A percentile compares a stretch with the other conserved stretches of the same genome.
Evolutionary conservation across 2,797 vertebrate species (phyloP).

Genomic region (Danio choprae): DNA sequence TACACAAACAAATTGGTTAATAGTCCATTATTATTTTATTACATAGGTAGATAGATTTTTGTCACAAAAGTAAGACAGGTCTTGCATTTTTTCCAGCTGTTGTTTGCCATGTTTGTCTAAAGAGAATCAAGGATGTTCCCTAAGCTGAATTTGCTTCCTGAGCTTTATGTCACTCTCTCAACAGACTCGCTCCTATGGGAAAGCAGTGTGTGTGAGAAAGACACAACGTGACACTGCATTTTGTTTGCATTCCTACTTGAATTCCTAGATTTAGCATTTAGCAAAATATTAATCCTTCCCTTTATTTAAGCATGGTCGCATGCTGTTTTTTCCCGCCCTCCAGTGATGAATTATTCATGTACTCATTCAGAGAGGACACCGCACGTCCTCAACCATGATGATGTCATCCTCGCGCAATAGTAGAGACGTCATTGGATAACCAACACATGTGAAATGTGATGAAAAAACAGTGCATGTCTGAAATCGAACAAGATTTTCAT

Average conservation of each 20-base stretch:
- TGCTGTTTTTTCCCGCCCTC: slow-evolving; percentile 53
- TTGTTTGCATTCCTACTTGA: neutral
- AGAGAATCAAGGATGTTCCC: slow-evolving; percentile 12
- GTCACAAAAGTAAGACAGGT: neutral
- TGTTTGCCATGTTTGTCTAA: slow-evolving; percentile 8
- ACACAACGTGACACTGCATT: neutral
- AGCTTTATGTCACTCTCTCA: slow-evolving; percentile 5
- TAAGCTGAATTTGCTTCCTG: slow-evolving; percentile 1
- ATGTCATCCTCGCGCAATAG: slow-evolving; percentile 63
- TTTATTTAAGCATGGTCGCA: slow-evolving; percentile 12
- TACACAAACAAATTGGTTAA: neutral
- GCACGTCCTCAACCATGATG: slow-evolving; percentile 33
- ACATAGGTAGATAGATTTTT: neutral
- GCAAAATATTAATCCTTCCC: neutral
- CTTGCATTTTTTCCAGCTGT: neutral
- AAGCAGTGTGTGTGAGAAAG: neutral
- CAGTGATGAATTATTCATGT: slow-evolving; percentile 70
- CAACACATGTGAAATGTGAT: too few relatives aligned
- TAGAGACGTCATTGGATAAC: slow-evolving; percentile 65
- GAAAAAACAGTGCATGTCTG: neutral
- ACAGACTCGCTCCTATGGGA: neutral
- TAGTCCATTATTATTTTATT: neutral
- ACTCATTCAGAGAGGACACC: slow-evolving; percentile 42
- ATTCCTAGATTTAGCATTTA: neutral
- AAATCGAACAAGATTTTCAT: neutral